These are phyloP conservation scores for Scaptomyza flava DNA, from an alignment of 2,888 invertebrate genomes.

Conservation along the genomic window DNA sequence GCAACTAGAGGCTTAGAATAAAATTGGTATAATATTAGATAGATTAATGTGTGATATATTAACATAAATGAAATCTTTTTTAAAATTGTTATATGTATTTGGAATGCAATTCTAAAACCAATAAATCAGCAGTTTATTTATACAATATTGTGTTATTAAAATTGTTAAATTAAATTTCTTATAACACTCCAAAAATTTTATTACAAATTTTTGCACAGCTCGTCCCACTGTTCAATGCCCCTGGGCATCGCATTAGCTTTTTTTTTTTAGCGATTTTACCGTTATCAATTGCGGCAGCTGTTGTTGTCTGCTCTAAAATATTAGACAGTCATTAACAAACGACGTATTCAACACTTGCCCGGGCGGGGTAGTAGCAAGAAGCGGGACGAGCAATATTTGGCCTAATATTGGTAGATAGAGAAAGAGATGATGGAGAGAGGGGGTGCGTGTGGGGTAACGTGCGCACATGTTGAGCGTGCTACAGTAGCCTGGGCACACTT, in stretches of 20 bases:
- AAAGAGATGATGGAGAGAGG: background rate
- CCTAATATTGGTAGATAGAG: slow-evolving; percentile 8
- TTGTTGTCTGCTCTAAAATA: slow-evolving; percentile 57
- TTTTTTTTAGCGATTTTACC: slow-evolving; percentile 30
- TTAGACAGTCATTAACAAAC: slow-evolving; percentile 68
- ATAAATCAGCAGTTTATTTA: no score
- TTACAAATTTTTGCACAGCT: no score
- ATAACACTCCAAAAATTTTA: no score
- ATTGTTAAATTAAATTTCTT: no score
- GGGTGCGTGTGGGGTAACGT: slow-evolving; percentile 1
- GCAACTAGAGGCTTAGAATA: no score
- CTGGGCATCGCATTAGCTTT: slow-evolving; percentile 2
- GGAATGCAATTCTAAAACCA: no score
- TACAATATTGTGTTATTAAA: no score
- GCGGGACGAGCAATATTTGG: background rate
- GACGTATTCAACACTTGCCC: slow-evolving; percentile 30
- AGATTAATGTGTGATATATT: no score
- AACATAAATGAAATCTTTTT: no score
- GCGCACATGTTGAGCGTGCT: slow-evolving; percentile 64
- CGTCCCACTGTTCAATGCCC: slow-evolving; percentile 27
- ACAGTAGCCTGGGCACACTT: slow-evolving; percentile 67
- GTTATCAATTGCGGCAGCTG: slow-evolving; percentile 69
- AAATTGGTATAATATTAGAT: no score
- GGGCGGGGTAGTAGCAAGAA: background rate
- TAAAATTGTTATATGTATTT: no score